Conservation (phyloP, 2,113 vertebrate species). For the Xiphophorus hellerii region DNA sequence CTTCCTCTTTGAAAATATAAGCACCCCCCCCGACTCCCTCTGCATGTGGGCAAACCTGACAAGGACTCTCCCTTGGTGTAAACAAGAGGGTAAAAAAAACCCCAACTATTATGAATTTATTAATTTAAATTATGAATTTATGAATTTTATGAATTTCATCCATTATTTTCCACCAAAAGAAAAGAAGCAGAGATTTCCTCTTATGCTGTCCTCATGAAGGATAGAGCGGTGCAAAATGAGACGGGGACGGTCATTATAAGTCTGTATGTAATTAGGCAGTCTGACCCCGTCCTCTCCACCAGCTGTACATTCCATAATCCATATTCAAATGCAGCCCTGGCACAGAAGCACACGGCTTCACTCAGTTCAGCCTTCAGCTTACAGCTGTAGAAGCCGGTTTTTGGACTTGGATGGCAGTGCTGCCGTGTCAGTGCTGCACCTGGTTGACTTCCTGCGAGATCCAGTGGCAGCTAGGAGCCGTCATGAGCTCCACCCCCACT, state of each 20-base stretch:
- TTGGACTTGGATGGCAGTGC: no score
- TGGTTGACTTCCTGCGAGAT: no score
- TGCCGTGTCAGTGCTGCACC: no score
- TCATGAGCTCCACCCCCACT: background rate
- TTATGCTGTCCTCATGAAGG: constrained; percentile 47
- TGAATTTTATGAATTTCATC: constrained; percentile 1
- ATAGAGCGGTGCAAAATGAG: constrained; percentile 1
- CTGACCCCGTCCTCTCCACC: constrained; percentile 32
- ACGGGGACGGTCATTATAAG: constrained; percentile 61
- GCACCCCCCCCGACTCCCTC: background rate
- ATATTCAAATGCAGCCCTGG: constrained; percentile 61
- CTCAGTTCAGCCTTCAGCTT: constrained; percentile 13
- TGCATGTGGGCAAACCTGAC: constrained; percentile 7
- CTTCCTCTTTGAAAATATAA: constrained; percentile 9
- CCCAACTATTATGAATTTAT: background rate
- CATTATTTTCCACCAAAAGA: constrained; percentile 22
- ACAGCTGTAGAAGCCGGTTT: no score
- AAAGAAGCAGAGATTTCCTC: constrained; percentile 32
- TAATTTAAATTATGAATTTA: no score
- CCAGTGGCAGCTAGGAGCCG: background rate
- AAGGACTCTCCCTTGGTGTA: background rate
- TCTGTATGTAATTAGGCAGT: constrained; percentile 55
- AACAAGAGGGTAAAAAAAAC: background rate
- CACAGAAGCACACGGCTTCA: constrained; percentile 41
- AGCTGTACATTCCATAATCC: constrained; percentile 60